Base-by-base conservation (phyloP, 2,797 vertebrate species). In the Tapera naevia region DNA sequence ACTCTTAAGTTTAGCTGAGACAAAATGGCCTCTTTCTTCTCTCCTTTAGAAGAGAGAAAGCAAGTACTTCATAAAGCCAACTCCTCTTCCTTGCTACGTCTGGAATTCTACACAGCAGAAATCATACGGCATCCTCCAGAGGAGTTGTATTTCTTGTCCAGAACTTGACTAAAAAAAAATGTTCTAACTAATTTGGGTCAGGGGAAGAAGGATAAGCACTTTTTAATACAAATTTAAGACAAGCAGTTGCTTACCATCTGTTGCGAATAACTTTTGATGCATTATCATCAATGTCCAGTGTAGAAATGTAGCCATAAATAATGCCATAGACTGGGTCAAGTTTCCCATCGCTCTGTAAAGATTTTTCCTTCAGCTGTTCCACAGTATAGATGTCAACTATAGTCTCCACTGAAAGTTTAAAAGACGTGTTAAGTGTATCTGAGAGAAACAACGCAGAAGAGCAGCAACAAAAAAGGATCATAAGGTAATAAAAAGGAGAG, bases 351-450 rank as follows among this genome's bases (percentile, higher is more conserved):
- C 89, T 97, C 78, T 98, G 98, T 33, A 97, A 97, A 92, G 97
- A 97, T 97, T 97, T 98, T 88, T 94, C 90, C 96, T 99, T 99
- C 96, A 99, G 96, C 92, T 99, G 98, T 70, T 97, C 97, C 92
- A 99, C 98, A 5, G 99, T 99, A 95, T 99, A 99, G 84, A 99
- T 97, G 35, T 99, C 98, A 88, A 96, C 98, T 97, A 99, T 98
- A 73, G 98, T 97, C 53, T 98, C 98, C 97, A 99, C 99, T 99
- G 94, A 54, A 97, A 95, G 87, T 85, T 83, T 91, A 94, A 93
- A 60, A 86, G 70, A 51, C 25, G 70, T 6, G 32, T 88, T 35
- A 92, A 67, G 45, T 39, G 54, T 25, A 3, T 80, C 53, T 85
- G 66, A 91, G 71, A 89, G 74, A 64, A 89, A 39, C 37, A 8